Conservation (phyloP, 2,797 vertebrate genomes). For the Zenarchopterus dispar region DNA sequence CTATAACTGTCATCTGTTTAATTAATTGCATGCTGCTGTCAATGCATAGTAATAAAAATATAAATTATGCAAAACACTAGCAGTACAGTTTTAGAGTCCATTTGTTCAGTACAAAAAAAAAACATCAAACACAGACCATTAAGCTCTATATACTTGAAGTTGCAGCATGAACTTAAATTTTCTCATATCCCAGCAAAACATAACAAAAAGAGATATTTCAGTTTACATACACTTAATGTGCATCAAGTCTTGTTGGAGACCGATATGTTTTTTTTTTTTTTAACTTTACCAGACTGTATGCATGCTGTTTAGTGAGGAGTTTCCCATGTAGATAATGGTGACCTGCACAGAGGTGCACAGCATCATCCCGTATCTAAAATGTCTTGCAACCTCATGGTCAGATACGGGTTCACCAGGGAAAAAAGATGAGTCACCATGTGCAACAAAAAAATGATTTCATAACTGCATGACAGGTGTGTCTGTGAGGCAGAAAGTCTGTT, state of each 20-base stretch:
- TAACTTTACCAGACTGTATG: conserved; percentile 43
- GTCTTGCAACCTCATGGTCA: conserved; percentile 53
- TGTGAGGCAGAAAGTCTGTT: conserved; percentile 15
- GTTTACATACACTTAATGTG: conserved; percentile 24
- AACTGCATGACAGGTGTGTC: conserved; percentile 56
- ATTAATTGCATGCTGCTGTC: background rate
- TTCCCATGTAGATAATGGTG: conserved; percentile 49
- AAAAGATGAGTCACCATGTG: conserved; percentile 70
- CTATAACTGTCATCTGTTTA: background rate
- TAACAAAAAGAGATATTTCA: conserved; percentile 29
- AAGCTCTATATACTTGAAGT: background rate
- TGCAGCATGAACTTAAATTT: conserved; percentile 7
- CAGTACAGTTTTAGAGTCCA: too few relatives aligned
- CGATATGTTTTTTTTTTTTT: conserved; percentile 34
- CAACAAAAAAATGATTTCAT: conserved; percentile 61
- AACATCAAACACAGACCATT: too few relatives aligned
- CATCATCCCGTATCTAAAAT: conserved; percentile 45
- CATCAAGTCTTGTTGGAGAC: conserved; percentile 37
- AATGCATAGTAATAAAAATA: too few relatives aligned
- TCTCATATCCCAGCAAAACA: conserved; percentile 14
- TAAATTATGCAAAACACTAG: background rate
- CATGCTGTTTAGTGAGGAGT: conserved; percentile 54
- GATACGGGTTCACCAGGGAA: conserved; percentile 61
- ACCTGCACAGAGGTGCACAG: conserved; percentile 39
- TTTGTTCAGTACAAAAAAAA: too few relatives aligned